These are phyloP conservation scores for Andricus curvator DNA, from an alignment of 2,888 invertebrate genomes.

Conservation along the genomic window DNA sequence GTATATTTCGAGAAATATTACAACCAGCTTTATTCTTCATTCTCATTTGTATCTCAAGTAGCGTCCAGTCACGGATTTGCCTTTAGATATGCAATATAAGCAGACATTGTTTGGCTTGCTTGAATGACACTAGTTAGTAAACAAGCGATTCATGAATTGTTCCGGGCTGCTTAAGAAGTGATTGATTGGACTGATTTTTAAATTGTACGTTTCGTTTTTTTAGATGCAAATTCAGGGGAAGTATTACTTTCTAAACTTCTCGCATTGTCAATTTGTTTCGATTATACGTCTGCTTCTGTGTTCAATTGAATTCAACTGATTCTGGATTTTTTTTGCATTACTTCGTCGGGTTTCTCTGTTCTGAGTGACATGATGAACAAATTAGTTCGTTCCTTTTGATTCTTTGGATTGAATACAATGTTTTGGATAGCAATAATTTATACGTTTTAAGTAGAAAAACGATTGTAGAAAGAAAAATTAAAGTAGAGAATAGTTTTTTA, in stretches of 20 bases:
- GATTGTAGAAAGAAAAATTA: background rate
- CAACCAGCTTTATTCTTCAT: background rate
- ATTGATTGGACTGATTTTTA: slow-evolving; percentile 21
- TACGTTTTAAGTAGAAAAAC: background rate
- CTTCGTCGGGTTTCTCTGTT: background rate
- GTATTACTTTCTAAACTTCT: slow-evolving; percentile 24
- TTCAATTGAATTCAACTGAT: background rate
- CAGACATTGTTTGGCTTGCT: background rate
- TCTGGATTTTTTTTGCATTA: background rate
- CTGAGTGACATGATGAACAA: background rate
- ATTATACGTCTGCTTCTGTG: background rate
- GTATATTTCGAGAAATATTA: slow-evolving; percentile 7
- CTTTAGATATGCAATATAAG: background rate
- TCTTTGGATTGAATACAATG: background rate
- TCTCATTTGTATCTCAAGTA: background rate
- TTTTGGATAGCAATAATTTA: background rate
- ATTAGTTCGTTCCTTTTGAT: background rate
- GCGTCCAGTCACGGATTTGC: background rate
- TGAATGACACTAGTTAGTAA: background rate
- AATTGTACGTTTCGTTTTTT: background rate
- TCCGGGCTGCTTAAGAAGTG: slow-evolving; percentile 11
- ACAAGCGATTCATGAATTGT: slow-evolving; percentile 1
- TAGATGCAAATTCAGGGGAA: slow-evolving; percentile 3
- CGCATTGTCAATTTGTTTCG: slow-evolving; percentile 1
- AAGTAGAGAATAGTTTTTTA: background rate